Evolutionary conservation across 2,888 invertebrate genomes (phyloP), one percentile per base, ranked within the genome.

Genomic region (Chironomus riparius): DNA sequence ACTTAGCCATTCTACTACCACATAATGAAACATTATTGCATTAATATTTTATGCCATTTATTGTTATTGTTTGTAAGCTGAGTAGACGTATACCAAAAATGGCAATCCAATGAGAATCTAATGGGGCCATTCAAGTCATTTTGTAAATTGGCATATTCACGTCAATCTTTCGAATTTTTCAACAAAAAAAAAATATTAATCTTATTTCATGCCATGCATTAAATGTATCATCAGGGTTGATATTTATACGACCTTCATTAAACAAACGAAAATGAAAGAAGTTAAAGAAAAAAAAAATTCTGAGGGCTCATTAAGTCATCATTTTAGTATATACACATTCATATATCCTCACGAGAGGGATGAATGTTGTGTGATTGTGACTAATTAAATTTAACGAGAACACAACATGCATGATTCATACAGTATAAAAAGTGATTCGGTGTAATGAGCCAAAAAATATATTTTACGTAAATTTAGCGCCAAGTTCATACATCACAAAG

Each of bases 351-450:
- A 15, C 56, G 56, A 15, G 47, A 47, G 65, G 74, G 65, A 47
- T 68, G 68, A 65, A 62, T 62, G 10, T 61, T 68, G 74, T 61
- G 74, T 74, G 28, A 68, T 74, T 68, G 62, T 74, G 74, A 74
- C 65, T 74, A 74, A 74, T 74, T 74, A 68, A 74, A 74, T 28
- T 74, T 74, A 68, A 74, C 28, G 74, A 74, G 74, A 74, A 74
- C 65, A 65, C 65, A 65, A 21, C 65, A 24, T 74, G 74, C 65
- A 24, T 74, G 74, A 74, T 21, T 74, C 74, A 74, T 74, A 65
- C 18, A 24, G 21, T 22, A 18, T 21, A 62, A 22, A 22, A 65
- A 12, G 56, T 15, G n/a, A 56, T 15, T 15, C 13, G 21, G 24
- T 22, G 24, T 24, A 65, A 22, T 22, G 24, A 65, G 24, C 65